Conservation (phyloP, 2,797 vertebrate species). For the Emys orbicularis region DNA sequence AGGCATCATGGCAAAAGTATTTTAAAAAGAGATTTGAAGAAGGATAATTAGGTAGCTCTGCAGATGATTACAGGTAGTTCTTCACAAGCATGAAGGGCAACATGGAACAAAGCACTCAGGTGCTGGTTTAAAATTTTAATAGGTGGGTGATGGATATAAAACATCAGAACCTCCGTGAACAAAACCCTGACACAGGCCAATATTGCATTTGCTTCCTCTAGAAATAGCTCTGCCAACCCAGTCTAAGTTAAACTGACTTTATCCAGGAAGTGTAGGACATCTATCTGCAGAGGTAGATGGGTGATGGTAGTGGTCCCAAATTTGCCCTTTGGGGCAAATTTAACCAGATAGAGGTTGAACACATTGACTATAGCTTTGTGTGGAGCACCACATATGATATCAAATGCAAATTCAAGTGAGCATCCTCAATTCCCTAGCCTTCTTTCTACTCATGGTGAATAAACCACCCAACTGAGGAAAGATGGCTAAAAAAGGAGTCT, state of each 20-base stretch:
- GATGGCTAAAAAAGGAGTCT: background rate
- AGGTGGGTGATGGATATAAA: too few relatives aligned
- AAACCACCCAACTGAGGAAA: background rate
- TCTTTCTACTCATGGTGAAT: background rate
- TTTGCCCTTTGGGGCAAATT: background rate
- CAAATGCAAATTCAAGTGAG: background rate
- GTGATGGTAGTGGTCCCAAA: background rate
- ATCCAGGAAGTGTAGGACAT: background rate
- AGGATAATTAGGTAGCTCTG: too few relatives aligned
- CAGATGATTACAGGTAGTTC: too few relatives aligned
- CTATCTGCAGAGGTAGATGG: background rate
- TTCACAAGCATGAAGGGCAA: too few relatives aligned
- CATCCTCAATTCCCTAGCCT: background rate
- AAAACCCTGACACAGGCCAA: too few relatives aligned
- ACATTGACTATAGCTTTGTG: background rate
- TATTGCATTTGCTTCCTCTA: too few relatives aligned
- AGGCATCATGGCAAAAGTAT: too few relatives aligned
- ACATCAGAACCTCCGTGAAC: too few relatives aligned
- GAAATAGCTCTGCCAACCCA: background rate
- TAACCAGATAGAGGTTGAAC: background rate
- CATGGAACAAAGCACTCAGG: too few relatives aligned
- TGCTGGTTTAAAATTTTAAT: too few relatives aligned
- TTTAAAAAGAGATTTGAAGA: too few relatives aligned
- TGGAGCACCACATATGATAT: background rate
- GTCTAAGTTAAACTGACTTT: background rate